These are phyloP conservation scores for Acanthochromis polyacanthus DNA, from an alignment of 2,113 vertebrate genomes.

Conservation along the genomic window DNA sequence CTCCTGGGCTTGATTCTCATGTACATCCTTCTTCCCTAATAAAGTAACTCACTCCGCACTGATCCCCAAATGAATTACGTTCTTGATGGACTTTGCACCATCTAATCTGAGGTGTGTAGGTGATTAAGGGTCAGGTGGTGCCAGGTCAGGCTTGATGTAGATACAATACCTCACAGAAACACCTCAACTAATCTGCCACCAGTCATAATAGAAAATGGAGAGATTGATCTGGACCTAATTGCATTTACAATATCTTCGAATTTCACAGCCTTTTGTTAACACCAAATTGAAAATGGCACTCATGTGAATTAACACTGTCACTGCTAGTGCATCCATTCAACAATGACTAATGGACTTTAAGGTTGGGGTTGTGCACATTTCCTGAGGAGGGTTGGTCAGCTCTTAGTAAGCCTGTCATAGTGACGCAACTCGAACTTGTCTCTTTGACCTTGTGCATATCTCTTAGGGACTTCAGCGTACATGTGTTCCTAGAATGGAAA, in stretches of 20 bases:
- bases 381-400: conserved; percentile 16
- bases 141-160: conserved; percentile 39
- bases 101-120: conserved; percentile 52
- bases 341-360: conserved; percentile 54
- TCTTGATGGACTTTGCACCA: conserved; percentile 60
- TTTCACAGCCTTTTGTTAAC: conserved; percentile 59
- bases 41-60: conserved; percentile 52
- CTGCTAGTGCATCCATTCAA: conserved; percentile 43
- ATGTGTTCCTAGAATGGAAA: background rate
- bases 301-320: conserved; percentile 62
- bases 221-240: conserved; percentile 63
- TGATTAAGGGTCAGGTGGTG: conserved; percentile 47
- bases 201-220: conserved; percentile 60
- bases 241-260: conserved; percentile 52
- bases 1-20: conserved; percentile 32
- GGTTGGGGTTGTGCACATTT: conserved; percentile 32
- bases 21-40: conserved; percentile 30
- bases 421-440: conserved; percentile 20
- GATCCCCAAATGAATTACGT: conserved; percentile 65
- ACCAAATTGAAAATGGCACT: conserved; percentile 62
- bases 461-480: background rate
- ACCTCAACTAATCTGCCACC: conserved; percentile 44
- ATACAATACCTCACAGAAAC: conserved; percentile 25
- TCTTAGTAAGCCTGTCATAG: conserved; percentile 24
- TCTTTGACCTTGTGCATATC: conserved; percentile 50